Conservation (phyloP, 2,113 vertebrate species). For the Gopherus flavomarginatus region DNA sequence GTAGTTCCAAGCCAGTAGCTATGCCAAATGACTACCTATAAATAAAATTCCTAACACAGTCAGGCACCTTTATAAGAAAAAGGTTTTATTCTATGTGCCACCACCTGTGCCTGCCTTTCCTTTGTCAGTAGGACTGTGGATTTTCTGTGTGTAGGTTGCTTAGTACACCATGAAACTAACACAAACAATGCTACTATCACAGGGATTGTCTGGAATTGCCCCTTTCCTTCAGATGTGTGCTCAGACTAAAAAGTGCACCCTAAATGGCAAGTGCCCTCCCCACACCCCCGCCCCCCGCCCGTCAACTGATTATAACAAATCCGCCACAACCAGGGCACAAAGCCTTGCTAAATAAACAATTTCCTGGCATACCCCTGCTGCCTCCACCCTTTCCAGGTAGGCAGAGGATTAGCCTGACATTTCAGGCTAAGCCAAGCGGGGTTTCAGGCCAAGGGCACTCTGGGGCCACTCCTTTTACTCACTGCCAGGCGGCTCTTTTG, state of each 20-base stretch:
- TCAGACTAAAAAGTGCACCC: neutral
- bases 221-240: neutral
- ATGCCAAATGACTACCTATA: neutral
- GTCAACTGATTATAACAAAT: neutral
- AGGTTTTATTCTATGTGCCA: neutral
- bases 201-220: neutral
- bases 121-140: slow-evolving; percentile 3
- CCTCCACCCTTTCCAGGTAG: slow-evolving; percentile 40
- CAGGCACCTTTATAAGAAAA: neutral
- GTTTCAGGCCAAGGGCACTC: slow-evolving; percentile 60
- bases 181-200: neutral
- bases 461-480: neutral
- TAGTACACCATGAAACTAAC: slow-evolving; percentile 12
- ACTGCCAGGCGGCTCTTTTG: neutral
- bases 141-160: neutral
- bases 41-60: neutral
- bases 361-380: neutral
- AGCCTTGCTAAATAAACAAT: neutral
- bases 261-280: neutral
- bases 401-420: slow-evolving; percentile 50
- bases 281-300: neutral
- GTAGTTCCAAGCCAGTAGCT: neutral
- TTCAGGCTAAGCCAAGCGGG: slow-evolving; percentile 41
- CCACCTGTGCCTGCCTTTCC: neutral
- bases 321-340: neutral